phyloP scores from a whole-genome alignment of 1,140 invertebrate species.

The Drosophila suzukii region DNA sequence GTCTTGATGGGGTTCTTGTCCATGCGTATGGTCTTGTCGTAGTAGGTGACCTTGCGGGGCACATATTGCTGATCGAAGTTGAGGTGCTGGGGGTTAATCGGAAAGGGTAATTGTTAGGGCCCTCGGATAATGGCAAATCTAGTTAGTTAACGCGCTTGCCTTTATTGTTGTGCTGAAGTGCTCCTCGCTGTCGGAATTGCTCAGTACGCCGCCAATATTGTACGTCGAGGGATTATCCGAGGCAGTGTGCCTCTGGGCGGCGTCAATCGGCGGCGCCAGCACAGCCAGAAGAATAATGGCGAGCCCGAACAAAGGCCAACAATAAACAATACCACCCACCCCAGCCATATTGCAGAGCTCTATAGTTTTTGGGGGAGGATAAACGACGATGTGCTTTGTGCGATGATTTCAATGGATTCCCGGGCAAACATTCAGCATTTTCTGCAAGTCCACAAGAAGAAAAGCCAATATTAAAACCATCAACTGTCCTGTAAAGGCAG shows the following conservation, averaged over 20 bases:
- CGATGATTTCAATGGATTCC: conserved; percentile 37
- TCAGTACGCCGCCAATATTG: conserved; percentile 96
- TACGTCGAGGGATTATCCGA: conserved; percentile 89
- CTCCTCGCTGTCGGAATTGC: conserved; percentile 90
- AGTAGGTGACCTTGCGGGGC: conserved; percentile 92
- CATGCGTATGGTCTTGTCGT: conserved; percentile 95
- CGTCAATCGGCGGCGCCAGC: conserved; percentile 44
- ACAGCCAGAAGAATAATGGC: conserved; percentile 58
- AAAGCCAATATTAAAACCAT: conserved; percentile 5
- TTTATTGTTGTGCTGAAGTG: conserved; percentile 92
- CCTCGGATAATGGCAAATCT: conserved; percentile 27
- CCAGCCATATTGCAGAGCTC: conserved; percentile 59
- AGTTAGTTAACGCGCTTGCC: conserved; percentile 86
- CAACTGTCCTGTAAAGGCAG: not conserved
- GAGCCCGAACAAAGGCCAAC: conserved; percentile 60
- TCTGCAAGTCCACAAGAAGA: conserved; percentile 43
- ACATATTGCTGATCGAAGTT: conserved; percentile 94
- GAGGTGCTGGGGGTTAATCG: conserved; percentile 56
- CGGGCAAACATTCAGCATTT: conserved; percentile 50
- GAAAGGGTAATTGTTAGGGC: conserved; percentile 5
- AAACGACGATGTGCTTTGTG: conserved; percentile 42
- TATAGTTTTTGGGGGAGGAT: conserved; percentile 36
- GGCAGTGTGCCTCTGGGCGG: conserved; percentile 72
- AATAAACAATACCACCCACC: conserved; percentile 52
- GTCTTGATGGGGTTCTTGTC: conserved; percentile 97